Conservation (phyloP, 2,888 invertebrate genomes). For the Copidosoma aretas region DNA sequence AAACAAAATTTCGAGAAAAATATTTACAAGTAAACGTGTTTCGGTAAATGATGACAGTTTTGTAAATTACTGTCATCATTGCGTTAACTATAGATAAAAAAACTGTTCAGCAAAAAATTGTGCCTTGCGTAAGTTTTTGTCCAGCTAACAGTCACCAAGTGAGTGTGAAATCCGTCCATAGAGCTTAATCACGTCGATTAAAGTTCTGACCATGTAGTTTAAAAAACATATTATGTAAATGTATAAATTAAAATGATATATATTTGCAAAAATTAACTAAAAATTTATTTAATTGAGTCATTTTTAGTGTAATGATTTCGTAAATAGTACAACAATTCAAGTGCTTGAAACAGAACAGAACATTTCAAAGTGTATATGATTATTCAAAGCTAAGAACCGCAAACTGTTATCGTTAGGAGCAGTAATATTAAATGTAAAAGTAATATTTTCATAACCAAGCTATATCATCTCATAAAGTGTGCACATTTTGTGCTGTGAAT, state of each 20-base stretch:
- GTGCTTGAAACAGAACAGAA: not conserved
- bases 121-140: slow-evolving; percentile 59
- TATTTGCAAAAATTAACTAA: slow-evolving; percentile 14
- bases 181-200: slow-evolving; percentile 59
- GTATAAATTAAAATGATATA: slow-evolving; percentile 14
- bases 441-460: not conserved
- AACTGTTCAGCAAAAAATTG: slow-evolving; percentile 47
- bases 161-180: slow-evolving; percentile 59
- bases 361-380: not conserved
- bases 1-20: slow-evolving; percentile 4
- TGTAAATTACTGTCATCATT: slow-evolving; percentile 19
- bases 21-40: slow-evolving; percentile 35
- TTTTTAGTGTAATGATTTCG: slow-evolving; percentile 32
- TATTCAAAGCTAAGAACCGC: too few relatives aligned
- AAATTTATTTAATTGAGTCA: slow-evolving; percentile 18
- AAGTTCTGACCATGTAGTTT: slow-evolving; percentile 52
- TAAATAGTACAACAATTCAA: not conserved
- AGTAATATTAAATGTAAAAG: not conserved
- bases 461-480: not conserved
- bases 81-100: slow-evolving; percentile 22
- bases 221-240: slow-evolving; percentile 25
- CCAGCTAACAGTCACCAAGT: slow-evolving; percentile 57
- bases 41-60: slow-evolving; percentile 1
- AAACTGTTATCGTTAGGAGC: not conserved
- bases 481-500: not conserved